Evolutionary conservation across 2,888 invertebrate species (phyloP), one percentile per base, ranked within the genome.

Genomic region (Fissipunctia ypsillon): DNA sequence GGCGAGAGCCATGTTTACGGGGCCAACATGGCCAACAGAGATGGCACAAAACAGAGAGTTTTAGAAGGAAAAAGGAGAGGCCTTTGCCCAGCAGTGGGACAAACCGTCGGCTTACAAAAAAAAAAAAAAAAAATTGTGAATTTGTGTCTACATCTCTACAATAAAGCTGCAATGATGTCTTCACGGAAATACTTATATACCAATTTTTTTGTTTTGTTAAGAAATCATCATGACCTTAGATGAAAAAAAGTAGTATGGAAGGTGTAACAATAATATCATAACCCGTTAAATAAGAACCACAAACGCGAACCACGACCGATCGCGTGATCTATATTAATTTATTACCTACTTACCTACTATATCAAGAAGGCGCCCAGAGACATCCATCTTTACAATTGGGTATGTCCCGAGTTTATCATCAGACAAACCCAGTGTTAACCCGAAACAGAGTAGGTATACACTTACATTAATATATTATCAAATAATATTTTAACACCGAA

Each of bases 401-500:
- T 38, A 48, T 48, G 9, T 38, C 35, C 38, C 6, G 28, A 57
- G 16, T 59, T 22, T 28, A 57, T 66, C n/a, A 56, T 28, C 16
- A 0, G 12, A 69, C 12, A n/a, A 38, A 38, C 45, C 19, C 12
- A 45, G 4, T 67, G 1, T 52, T 22, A 54, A 69, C 38, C 16
- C 45, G 6, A 12, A 69, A 7, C n/a, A 56, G 38, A 9, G 9
- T 35, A 22, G 16, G 16, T 45, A 14, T 67, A 31, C 28, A 54
- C 10, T 7, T 22, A 61, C 28, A 22, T 63, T 43, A 2, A 9
- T 28, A 6, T 48, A 35, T 4, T 28, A 66, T 38, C 43, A 59
- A 35, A 28, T 31, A 64, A 72, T 25, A 66, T 35, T 52, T 50
- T n/a, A 16, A n/a, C 52, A n/a, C 14, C 12, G 12, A 68, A 59